Percentiles rank a stretch among this genome's conserved stretches.
Conservation (phyloP, 2,888 invertebrate genomes). For the Sarcophaga subvicina region DNA sequence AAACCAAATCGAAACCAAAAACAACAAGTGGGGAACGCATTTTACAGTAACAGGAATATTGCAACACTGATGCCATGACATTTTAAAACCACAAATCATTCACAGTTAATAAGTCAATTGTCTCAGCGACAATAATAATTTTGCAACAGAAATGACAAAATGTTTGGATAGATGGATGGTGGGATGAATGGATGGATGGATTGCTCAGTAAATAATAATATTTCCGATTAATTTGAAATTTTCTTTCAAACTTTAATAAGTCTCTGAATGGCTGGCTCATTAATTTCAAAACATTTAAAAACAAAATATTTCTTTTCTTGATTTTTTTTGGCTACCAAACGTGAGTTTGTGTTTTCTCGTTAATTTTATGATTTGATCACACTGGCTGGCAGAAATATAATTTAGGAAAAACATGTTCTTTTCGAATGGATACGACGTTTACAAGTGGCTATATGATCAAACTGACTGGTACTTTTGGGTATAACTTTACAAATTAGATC, state of each 20-base stretch:
- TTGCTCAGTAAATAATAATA: no score
- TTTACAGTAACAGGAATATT: constrained; percentile 25
- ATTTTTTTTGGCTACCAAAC: background rate
- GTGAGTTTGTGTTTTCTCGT: background rate
- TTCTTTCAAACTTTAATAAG: no score
- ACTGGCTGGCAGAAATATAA: background rate
- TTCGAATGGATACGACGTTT: no score
- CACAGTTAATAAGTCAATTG: constrained; percentile 58
- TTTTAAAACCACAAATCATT: constrained; percentile 61
- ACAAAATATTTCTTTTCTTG: no score
- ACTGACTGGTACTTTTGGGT: background rate
- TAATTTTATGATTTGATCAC: constrained; percentile 19
- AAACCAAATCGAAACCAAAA: constrained; percentile 6
- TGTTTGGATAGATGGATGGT: no score
- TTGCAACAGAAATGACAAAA: background rate
- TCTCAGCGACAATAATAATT: constrained; percentile 10
- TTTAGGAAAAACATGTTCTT: constrained; percentile 30
- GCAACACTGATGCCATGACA: constrained; percentile 43
- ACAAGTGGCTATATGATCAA: no score
- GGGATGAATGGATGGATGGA: no score
- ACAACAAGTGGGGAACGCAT: constrained; percentile 14
- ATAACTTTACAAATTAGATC: constrained; percentile 65
- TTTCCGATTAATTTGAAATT: no score
- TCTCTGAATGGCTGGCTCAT: no score
- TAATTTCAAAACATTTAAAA: background rate